Conservation (phyloP, 2,888 invertebrate genomes). For the Mechanitis messenoides region DNA sequence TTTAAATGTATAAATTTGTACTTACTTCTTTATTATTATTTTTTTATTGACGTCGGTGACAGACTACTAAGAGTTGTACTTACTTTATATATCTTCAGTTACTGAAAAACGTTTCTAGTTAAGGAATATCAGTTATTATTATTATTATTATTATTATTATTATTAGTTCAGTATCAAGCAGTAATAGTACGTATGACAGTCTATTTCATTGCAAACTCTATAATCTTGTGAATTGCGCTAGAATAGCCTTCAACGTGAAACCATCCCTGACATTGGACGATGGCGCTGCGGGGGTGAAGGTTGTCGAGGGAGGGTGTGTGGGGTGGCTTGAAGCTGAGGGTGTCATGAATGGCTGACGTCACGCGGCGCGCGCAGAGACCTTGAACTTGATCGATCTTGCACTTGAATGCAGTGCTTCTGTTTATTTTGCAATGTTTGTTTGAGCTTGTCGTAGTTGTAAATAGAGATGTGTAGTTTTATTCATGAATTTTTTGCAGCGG, state of each 20-base stretch:
- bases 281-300: conserved; percentile 14
- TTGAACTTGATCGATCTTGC: conserved; percentile 48
- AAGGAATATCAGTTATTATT: too few relatives aligned
- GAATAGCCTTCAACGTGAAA: conserved; percentile 5
- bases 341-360: conserved; percentile 39
- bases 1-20: too few relatives aligned
- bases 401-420: conserved; percentile 31
- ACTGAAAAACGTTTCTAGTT: too few relatives aligned
- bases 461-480: too few relatives aligned
- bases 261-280: conserved; percentile 16
- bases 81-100: too few relatives aligned
- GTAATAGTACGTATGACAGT: too few relatives aligned
- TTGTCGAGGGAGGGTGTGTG: conserved; percentile 6
- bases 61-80: too few relatives aligned
- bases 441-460: neutral
- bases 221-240: neutral
- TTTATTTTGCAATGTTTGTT: conserved; percentile 4
- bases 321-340: conserved; percentile 21
- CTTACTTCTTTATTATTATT: too few relatives aligned
- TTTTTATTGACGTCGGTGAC: too few relatives aligned
- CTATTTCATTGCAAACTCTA: neutral
- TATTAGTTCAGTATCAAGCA: too few relatives aligned
- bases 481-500: too few relatives aligned
- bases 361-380: conserved; percentile 35
- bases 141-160: too few relatives aligned